Conservation (phyloP, 2,888 invertebrate species). For the Opisthograptis luteolata region DNA sequence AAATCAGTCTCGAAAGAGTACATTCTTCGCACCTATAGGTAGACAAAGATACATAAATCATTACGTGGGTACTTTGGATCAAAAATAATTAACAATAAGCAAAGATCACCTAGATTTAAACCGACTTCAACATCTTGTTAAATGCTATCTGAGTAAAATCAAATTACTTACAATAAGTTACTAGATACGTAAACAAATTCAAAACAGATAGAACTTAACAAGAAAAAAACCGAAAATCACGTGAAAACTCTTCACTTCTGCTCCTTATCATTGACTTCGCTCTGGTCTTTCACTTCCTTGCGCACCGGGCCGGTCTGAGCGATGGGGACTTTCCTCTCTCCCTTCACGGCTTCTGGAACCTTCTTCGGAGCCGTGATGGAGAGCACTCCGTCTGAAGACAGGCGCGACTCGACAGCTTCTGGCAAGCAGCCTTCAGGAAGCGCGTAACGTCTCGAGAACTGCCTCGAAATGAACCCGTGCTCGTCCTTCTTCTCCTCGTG, state of each 20-base stretch:
- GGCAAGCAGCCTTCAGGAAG: slow-evolving; percentile 89
- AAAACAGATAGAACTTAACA: no score
- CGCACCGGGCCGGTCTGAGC: slow-evolving; percentile 85
- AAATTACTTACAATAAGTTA: no score
- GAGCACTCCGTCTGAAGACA: slow-evolving; percentile 91
- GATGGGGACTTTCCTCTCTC: slow-evolving; percentile 83
- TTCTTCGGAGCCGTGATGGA: slow-evolving; percentile 87
- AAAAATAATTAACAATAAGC: no score
- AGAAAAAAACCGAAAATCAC: no score
- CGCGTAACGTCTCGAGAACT: slow-evolving; percentile 89
- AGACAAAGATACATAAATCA: no score
- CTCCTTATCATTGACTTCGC: slow-evolving; percentile 59
- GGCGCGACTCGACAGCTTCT: slow-evolving; percentile 87
- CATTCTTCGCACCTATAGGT: no score
- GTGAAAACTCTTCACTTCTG: slow-evolving; percentile 35
- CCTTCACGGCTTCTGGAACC: slow-evolving; percentile 60
- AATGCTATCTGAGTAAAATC: no score
- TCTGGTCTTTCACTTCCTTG: slow-evolving; percentile 79
- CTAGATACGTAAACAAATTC: no score
- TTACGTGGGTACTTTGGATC: no score
- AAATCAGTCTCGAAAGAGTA: no score
- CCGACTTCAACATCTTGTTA: no score
- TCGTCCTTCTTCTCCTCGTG: slow-evolving; percentile 91
- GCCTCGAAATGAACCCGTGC: slow-evolving; percentile 89
- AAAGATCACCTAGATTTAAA: no score